Base-by-base conservation (phyloP, 2,113 vertebrate species). In the Polyodon spathula region DNA sequence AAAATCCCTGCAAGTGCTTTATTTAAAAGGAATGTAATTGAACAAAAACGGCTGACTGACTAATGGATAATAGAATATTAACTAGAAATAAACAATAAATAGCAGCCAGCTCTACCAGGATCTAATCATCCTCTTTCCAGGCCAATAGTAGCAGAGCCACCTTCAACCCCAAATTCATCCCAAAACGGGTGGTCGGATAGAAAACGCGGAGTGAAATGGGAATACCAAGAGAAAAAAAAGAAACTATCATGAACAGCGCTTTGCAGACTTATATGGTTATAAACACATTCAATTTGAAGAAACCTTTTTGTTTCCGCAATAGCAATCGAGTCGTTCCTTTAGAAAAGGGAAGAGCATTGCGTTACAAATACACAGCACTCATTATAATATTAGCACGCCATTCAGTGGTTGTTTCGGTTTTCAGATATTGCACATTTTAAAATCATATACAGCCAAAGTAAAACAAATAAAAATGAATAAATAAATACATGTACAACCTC, bases 51-150 rank as follows among this genome's bases (percentile, higher is more conserved):
- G 77, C 83, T 76, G 71, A 79, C 77, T 81, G 84, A 86, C 89
- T 84, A 88, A 86, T 83, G 83, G 82, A 89, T 92, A 90, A 91
- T 90, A 81, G 83, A 84, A 82, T 87, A 81, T 89, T 88, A 86
- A n/a, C n/a, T 83, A 86, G 79, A 86, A 83, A n/a, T 82, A 86
- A 89, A 88, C 88, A 89, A 90, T 85, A 81, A 86, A 85, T 81
- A 82, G 84, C 79, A 79, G 82, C 82, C 84, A 87, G 83, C 78
- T 81, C 81, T 81, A 78, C 81, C 80, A 82, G 82, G 84, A 84
- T 89, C 86, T 86, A 85, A 88, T 86, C 84, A 88, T 85, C 86
- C 86, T 88, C 84, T 86, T 87, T 78, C 86, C 66, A 64, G 86
- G 80, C 87, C 88, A 87, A 88, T 88, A 69, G 76, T 83, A 84